Evolutionary conservation across 23 tunicate species (phyloP).

Genomic region (Botrylloides violaceus): DNA sequence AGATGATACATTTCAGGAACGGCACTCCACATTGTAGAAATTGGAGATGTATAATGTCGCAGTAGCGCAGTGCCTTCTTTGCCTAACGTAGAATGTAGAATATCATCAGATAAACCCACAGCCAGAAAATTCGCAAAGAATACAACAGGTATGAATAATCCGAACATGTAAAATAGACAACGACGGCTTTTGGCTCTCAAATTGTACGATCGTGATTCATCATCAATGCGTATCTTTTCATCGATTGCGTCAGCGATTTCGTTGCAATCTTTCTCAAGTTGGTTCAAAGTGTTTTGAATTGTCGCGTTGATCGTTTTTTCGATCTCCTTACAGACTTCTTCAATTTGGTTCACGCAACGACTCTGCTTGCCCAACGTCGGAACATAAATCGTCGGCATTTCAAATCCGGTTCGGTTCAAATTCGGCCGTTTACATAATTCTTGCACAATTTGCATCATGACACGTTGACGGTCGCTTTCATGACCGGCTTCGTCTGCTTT

Average conservation of each 20-base stretch:
- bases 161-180: conserved; percentile 27
- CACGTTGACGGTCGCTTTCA: conserved; percentile 98
- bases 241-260: conserved; percentile 55
- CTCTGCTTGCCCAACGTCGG: conserved; percentile 79
- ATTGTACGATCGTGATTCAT: conserved; percentile 66
- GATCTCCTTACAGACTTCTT: conserved; percentile 80
- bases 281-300: conserved; percentile 80
- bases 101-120: conserved; percentile 36
- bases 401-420: conserved; percentile 81
- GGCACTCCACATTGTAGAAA: conserved; percentile 49
- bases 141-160: conserved; percentile 38
- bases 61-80: conserved; percentile 23
- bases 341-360: conserved; percentile 87
- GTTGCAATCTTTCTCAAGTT: conserved; percentile 78
- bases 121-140: conserved; percentile 54
- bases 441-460: conserved; percentile 99
- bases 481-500: conserved; percentile 99
- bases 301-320: conserved; percentile 93
- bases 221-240: conserved; percentile 18
- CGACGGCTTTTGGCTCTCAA: conserved; percentile 52
- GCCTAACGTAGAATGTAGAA: conserved; percentile 35
- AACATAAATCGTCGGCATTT: conserved; percentile 93
- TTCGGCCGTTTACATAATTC: conserved; percentile 91
- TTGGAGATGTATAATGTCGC: conserved; percentile 52
- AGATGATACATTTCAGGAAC: conserved; percentile 41